Evolutionary conservation across 2,113 vertebrate genomes (phyloP), one percentile per base, ranked within the genome.

Genomic region (Heptranchias perlo): DNA sequence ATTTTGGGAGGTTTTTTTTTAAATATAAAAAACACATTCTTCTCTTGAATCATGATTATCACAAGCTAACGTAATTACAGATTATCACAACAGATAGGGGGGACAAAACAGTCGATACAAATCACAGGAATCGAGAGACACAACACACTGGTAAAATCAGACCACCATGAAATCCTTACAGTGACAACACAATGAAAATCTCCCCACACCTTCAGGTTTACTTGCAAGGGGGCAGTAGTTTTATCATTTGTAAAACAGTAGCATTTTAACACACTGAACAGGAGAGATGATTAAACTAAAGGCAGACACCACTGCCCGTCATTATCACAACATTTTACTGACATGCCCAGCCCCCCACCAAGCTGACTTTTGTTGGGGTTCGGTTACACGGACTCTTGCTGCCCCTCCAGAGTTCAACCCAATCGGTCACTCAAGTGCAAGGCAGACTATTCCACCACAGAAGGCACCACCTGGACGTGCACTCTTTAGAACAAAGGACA

Each of bases 1-100:
- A 93, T 39, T 93, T 64, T 23, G 58, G 62, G 39, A 28, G 31
- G n/a, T 93, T 39, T 35, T 39, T 39, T 93, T 6, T 93, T 93
- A 93, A 93, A 93, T 93, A 93, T 93, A 62, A 93, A 93, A 93
- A 93, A 92, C 61, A 93, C 78, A 82, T 82, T 82, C 78, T 82
- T 82, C 54, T 91, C 52, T 91, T 93, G 64, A 93, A 62, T n/a
- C 89, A 93, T 93, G 89, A 93, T 93, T 93, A 93, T 93, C 89
- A 93, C 89, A 39, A 93, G 89, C 58, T 93, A 93, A 62, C 13
- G 16, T 64, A 93, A 93, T 93, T 93, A 93, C 89, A 93, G 89
- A 93, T 93, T 93, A 93, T 62, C 39, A 64, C 89, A 93, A 62
- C 14, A 62, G 31, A 0, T 11, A 0, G 31, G 54, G 58, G 11